Evolutionary conservation across 2,113 vertebrate genomes (phyloP), one percentile per base, ranked within the genome.

Genomic region (Microcebus jonahi): DNA sequence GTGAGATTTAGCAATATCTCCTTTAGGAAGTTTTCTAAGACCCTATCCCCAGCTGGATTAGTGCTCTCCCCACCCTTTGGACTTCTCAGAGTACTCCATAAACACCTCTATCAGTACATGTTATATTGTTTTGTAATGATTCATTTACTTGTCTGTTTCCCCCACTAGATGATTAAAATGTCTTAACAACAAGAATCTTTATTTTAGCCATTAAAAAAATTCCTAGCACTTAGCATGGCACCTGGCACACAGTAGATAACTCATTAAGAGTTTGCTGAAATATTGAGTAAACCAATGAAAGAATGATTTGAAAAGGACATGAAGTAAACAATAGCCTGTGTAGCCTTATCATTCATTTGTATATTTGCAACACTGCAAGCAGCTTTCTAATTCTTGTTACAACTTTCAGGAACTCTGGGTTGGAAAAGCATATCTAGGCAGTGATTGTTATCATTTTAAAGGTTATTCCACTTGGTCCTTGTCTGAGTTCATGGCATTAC

Each of bases 21-120:
- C 76, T 83, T 85, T 39, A 95, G 88, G 92, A 93, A 95, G 90
- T 23, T 63, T 85, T 92, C 89, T 42, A 96, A 90, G 57, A 68
- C 73, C 29, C 50, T 36, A 84, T 63, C n/a, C 17, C 39, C 57
- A 45, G 7, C 2, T 57, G 57, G 27, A 59, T 57, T 59, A 67
- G n/a, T 50, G 81, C 65, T 76, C 48, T 31, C 11, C 53, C 14
- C 5, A 53, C 34, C 31, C 2, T 48, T 14, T 27, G 48, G 79
- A 71, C 18, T 53, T 89, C 53, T 81, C 91, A 88, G 61, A 88
- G 50, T 27, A 57, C 39, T 77, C 71, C 39, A 31, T n/a, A 96
- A 94, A 77, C 39, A 59, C 57, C 25, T 77, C 18, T 63, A 55
- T 63, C 3, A 27, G 83, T 34, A 73, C 17, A 68, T 5, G 29